Evolutionary conservation across 2,113 vertebrate genomes (phyloP).

Genomic region (Girardinichthys multiradiatus): DNA sequence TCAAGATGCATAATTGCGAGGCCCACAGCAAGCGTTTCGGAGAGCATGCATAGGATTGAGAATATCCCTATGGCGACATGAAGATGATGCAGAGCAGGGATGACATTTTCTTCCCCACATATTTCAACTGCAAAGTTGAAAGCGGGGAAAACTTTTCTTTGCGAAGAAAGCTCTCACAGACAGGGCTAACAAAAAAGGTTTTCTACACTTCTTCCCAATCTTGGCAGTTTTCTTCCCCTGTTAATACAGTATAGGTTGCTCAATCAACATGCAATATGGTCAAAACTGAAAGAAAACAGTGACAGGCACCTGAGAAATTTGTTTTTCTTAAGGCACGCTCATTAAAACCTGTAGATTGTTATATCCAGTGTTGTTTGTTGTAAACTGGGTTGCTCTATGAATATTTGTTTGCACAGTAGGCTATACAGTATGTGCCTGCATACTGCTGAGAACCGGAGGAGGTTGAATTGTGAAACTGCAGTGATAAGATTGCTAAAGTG

Average conservation of each 20-base stretch:
- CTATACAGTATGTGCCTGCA: not conserved
- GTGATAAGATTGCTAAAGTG: constrained; percentile 25
- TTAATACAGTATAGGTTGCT: not conserved
- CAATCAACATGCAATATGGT: not conserved
- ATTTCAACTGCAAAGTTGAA: constrained; percentile 45
- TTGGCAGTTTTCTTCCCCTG: not conserved
- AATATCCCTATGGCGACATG: constrained; percentile 63
- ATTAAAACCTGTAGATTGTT: constrained; percentile 19
- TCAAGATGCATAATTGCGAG: constrained; percentile 61
- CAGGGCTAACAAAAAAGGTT: constrained; percentile 32
- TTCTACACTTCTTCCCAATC: not conserved
- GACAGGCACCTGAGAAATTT: constrained; percentile 18
- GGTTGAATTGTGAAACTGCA: constrained; percentile 21
- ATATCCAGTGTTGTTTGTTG: constrained; percentile 1
- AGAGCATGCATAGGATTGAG: constrained; percentile 30
- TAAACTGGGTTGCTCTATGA: constrained; percentile 14
- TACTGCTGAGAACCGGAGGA: constrained; percentile 20
- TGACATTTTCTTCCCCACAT: constrained; percentile 61
- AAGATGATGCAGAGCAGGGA: constrained; percentile 64
- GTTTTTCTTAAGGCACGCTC: constrained; percentile 8
- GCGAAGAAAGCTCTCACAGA: constrained; percentile 38
- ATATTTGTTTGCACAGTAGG: constrained; percentile 16
- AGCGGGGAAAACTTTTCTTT: constrained; percentile 33
- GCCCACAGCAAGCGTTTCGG: constrained; percentile 41
- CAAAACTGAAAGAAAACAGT: constrained; percentile 30